Evolutionary conservation across 2,888 invertebrate genomes (phyloP).

Genomic region (Volucella zonaria): DNA sequence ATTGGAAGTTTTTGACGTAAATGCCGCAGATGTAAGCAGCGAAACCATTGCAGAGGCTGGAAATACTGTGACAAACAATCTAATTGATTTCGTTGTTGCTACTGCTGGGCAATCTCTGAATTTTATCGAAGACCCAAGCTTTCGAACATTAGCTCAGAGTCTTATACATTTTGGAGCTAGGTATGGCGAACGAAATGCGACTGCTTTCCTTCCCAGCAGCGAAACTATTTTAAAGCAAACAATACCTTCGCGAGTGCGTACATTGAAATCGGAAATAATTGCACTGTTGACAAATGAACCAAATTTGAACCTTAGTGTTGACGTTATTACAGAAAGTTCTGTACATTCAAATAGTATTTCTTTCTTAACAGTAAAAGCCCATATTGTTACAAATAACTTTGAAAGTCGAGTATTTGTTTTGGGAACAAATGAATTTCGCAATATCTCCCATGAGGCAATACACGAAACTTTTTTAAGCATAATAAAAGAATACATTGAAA

Average conservation of each 20-base stretch:
- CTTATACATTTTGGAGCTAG: conserved; percentile 49
- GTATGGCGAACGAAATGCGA: conserved; percentile 51
- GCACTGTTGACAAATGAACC: conserved; percentile 46
- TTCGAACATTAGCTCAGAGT: conserved; percentile 42
- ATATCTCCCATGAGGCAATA: conserved; percentile 7
- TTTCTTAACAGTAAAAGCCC: conserved; percentile 53
- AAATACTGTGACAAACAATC: conserved; percentile 30
- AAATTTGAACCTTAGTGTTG: conserved; percentile 51
- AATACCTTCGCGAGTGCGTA: conserved; percentile 48
- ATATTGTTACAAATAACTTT: conserved; percentile 45
- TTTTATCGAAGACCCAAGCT: conserved; percentile 47
- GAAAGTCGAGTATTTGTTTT: conserved; percentile 34
- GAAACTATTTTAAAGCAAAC: conserved; percentile 56
- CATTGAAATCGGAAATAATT: conserved; percentile 40
- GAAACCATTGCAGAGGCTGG: conserved; percentile 37
- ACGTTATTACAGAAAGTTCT: conserved; percentile 33
- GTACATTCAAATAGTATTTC: conserved; percentile 23
- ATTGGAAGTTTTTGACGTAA: conserved; percentile 15
- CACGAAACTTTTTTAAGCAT: conserved; percentile 33
- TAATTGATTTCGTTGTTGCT: conserved; percentile 44
- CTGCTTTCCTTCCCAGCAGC: conserved; percentile 28
- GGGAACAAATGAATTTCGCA: conserved; percentile 31
- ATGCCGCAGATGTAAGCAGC: background rate
- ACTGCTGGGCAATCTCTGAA: conserved; percentile 44
- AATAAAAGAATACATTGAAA: conserved; percentile 52